These are phyloP conservation scores for Scotopteryx bipunctaria DNA, from an alignment of 2,888 invertebrate genomes.

Conservation along the genomic window DNA sequence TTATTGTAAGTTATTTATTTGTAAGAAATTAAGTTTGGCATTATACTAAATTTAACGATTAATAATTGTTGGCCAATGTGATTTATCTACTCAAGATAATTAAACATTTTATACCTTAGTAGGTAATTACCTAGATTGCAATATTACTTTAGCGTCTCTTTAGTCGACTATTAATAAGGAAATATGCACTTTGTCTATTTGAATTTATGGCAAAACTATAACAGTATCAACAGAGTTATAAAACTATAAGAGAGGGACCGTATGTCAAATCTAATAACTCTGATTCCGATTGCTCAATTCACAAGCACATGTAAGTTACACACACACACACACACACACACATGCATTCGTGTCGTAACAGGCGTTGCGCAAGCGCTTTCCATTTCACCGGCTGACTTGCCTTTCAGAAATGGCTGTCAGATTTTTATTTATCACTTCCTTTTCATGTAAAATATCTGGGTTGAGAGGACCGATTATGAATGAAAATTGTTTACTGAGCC, in stretches of 20 bases:
- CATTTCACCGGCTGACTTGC: slow-evolving; percentile 63
- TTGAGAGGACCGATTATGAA: slow-evolving; percentile 1
- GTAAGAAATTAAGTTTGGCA: background rate
- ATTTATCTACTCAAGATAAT: background rate
- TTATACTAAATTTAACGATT: background rate
- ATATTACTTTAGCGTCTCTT: too few species aligned
- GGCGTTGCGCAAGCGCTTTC: slow-evolving; percentile 78
- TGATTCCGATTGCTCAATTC: slow-evolving; percentile 48
- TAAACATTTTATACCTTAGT: background rate
- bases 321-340: slow-evolving; percentile 32
- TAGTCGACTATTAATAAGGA: background rate
- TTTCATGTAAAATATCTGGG: slow-evolving; percentile 31
- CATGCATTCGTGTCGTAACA: too few species aligned
- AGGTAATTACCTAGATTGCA: background rate
- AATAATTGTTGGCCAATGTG: background rate
- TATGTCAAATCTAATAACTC: slow-evolving; percentile 36
- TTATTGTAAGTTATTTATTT: background rate
- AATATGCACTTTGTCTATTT: too few species aligned
- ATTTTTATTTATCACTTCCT: slow-evolving; percentile 28
- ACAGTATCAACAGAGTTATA: background rate
- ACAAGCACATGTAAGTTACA: slow-evolving; percentile 38
- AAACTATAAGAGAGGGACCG: background rate
- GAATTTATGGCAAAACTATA: background rate
- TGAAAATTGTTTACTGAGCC: background rate
- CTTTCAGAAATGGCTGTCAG: slow-evolving; percentile 28